These are phyloP conservation scores for Pampusana beccarii DNA, from an alignment of 2,113 vertebrate species.

Conservation along the genomic window DNA sequence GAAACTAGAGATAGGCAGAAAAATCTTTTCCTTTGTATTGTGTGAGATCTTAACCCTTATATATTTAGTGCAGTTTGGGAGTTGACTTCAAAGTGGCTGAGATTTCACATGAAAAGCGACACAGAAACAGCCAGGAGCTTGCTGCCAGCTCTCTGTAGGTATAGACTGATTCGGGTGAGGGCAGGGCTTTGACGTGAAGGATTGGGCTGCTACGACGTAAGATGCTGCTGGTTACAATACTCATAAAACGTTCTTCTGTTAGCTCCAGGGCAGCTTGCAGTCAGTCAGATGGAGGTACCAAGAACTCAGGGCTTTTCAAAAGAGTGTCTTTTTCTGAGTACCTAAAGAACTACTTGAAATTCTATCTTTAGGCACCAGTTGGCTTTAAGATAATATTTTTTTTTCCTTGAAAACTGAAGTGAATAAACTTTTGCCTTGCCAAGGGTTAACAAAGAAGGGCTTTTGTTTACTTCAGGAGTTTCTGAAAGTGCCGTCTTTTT, in stretches of 20 bases:
- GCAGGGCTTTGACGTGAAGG: neutral
- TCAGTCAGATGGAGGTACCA: neutral
- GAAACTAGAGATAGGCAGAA: neutral
- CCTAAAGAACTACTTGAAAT: constrained; percentile 13
- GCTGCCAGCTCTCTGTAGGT: neutral
- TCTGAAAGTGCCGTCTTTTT: neutral
- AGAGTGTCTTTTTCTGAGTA: neutral
- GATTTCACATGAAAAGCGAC: neutral
- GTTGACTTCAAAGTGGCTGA: neutral
- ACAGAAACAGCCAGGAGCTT: neutral
- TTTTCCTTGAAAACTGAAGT: neutral
- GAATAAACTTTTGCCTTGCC: neutral
- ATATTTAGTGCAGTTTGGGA: neutral
- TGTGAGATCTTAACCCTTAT: neutral
- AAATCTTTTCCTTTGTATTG: neutral
- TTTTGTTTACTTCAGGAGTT: neutral
- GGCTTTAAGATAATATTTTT: neutral
- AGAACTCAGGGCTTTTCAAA: neutral
- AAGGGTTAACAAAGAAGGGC: neutral
- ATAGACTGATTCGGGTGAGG: neutral
- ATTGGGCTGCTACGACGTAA: neutral
- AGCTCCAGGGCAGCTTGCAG: neutral
- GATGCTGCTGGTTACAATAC: neutral
- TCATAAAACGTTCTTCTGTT: neutral
- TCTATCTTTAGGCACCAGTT: constrained; percentile 1